These are phyloP conservation scores for Bombycilla garrulus DNA, from an alignment of 2,113 vertebrate genomes.

Conservation along the genomic window DNA sequence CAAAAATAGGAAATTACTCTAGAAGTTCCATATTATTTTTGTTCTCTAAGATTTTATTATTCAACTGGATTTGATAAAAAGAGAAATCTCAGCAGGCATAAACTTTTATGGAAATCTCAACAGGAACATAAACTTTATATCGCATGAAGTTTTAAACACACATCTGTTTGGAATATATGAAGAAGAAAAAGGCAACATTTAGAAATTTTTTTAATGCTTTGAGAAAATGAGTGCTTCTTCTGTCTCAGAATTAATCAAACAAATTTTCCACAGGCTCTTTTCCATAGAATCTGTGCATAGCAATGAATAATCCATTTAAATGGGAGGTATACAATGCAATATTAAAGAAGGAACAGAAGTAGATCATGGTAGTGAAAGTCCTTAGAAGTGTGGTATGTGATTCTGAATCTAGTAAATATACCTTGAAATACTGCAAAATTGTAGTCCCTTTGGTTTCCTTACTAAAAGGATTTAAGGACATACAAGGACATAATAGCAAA, in stretches of 20 bases:
- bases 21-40: background rate
- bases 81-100: background rate
- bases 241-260: background rate
- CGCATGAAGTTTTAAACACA: conserved; percentile 12
- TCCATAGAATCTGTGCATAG: background rate
- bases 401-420: background rate
- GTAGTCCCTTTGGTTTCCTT: background rate
- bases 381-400: background rate
- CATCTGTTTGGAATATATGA: background rate
- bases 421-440: background rate
- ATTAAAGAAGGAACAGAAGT: background rate
- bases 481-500: background rate
- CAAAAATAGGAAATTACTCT: background rate
- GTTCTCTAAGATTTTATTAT: background rate
- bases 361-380: background rate
- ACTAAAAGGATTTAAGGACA: background rate
- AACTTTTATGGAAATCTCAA: background rate
- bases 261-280: background rate
- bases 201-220: background rate
- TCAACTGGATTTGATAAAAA: background rate
- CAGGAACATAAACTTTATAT: background rate
- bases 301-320: background rate
- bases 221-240: background rate
- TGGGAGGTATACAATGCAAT: background rate
- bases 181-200: background rate